Conservation (phyloP, 2,797 vertebrate genomes). For the Oreortyx pictus region DNA sequence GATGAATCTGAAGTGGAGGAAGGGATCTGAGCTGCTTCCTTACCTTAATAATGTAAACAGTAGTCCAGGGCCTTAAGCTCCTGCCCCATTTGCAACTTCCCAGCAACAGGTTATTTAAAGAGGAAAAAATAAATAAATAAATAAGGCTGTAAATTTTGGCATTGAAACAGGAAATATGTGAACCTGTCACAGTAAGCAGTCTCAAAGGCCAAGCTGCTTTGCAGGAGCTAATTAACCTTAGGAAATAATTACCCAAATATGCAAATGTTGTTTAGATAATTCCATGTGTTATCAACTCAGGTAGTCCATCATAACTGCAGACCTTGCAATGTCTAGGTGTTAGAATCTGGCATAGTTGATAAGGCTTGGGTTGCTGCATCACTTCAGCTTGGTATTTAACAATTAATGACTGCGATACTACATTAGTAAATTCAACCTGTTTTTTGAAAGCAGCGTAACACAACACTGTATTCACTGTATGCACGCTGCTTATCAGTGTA, state of each 20-base stretch:
- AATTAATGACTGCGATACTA: constrained; percentile 76
- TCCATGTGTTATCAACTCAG: constrained; percentile 89
- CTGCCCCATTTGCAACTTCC: constrained; percentile 78
- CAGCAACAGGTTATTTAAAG: constrained; percentile 85
- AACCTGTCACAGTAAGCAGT: constrained; percentile 91
- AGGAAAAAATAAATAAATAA: constrained; percentile 62
- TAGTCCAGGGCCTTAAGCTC: constrained; percentile 14
- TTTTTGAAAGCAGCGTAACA: constrained; percentile 51
- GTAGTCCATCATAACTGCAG: constrained; percentile 91
- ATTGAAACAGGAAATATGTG: constrained; percentile 83
- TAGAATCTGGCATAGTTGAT: constrained; percentile 82
- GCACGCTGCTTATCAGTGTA: constrained; percentile 54
- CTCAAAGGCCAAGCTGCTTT: constrained; percentile 91
- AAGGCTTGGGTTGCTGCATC: constrained; percentile 78
- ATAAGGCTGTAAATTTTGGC: constrained; percentile 82
- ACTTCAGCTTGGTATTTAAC: constrained; percentile 77
- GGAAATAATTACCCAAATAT: constrained; percentile 99
- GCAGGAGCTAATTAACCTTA: constrained; percentile 97
- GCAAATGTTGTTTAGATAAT: constrained; percentile 98
- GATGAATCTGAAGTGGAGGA: background rate
- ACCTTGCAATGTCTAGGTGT: constrained; percentile 78
- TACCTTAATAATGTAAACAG: background rate
- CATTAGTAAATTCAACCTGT: constrained; percentile 70
- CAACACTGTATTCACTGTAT: constrained; percentile 30
- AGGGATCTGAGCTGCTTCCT: background rate